Evolutionary conservation across 2,888 invertebrate species (phyloP).

Genomic region (Odiellus spinosus): DNA sequence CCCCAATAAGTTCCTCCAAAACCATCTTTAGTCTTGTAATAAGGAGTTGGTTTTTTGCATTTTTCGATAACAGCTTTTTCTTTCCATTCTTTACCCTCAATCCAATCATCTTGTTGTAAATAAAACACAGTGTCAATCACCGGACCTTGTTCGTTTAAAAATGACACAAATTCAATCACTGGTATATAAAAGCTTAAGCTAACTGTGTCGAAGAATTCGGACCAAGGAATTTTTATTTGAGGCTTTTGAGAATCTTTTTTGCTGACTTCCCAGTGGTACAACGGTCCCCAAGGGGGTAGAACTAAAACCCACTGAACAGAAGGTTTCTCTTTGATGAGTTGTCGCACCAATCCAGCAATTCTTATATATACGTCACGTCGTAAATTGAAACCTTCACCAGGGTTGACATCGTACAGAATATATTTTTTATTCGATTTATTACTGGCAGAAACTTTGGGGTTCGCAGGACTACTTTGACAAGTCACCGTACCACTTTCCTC

Average conservation of each 20-base stretch:
- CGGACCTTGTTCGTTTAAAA: conserved; percentile 22
- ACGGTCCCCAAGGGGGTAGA: conserved; percentile 76
- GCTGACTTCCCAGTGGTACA: conserved; percentile 67
- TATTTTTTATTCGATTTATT: conserved; percentile 38
- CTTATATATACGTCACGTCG: conserved; percentile 90
- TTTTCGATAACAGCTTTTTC: conserved; percentile 56
- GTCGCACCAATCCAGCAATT: conserved; percentile 62
- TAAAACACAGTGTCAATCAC: conserved; percentile 59
- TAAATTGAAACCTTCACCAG: conserved; percentile 90
- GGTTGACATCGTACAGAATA: conserved; percentile 84
- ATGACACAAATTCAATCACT: conserved; percentile 58
- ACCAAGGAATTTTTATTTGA: conserved; percentile 57
- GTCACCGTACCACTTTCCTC: too few relatives aligned
- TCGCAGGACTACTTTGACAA: too few relatives aligned
- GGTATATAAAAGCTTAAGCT: conserved; percentile 62
- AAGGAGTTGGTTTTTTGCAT: conserved; percentile 33
- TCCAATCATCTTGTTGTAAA: conserved; percentile 67
- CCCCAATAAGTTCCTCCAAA: conserved; percentile 49
- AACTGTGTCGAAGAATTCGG: conserved; percentile 62
- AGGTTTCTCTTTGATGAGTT: conserved; percentile 45
- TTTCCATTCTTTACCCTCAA: conserved; percentile 57
- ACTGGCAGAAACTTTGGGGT: too few relatives aligned
- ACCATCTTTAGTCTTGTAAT: conserved; percentile 26
- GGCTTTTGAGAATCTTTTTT: conserved; percentile 35
- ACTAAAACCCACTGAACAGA: conserved; percentile 38